Conservation (phyloP, 2,888 invertebrate genomes). For the Campoplex nolae region DNA sequence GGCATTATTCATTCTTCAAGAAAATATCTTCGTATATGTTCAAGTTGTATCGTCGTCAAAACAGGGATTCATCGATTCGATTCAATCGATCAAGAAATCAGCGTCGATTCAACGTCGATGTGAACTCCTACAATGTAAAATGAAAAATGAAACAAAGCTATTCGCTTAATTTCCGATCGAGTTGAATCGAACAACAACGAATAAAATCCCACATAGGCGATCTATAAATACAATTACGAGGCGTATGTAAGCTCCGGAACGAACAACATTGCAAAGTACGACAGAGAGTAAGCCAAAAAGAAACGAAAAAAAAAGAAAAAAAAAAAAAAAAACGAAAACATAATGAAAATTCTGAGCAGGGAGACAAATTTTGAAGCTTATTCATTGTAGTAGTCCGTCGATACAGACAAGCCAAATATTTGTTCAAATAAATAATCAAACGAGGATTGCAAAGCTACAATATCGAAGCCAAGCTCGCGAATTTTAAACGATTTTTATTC, state of each 20-base stretch:
- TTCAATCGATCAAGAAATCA: constrained; percentile 19
- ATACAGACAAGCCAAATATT: constrained; percentile 61
- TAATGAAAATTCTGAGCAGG: constrained; percentile 55
- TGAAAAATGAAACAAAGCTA: not conserved
- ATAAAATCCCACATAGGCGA: constrained; percentile 78
- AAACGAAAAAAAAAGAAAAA: constrained; percentile 51
- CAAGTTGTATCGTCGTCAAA: constrained; percentile 38
- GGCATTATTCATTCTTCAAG: constrained; percentile 13
- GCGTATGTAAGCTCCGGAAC: constrained; percentile 82
- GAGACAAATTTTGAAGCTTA: constrained; percentile 29
- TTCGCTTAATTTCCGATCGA: not conserved
- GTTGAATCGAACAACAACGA: constrained; percentile 17
- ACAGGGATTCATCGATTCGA: constrained; percentile 28
- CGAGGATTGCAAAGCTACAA: constrained; percentile 64
- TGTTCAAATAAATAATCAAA: not conserved
- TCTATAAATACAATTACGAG: constrained; percentile 84
- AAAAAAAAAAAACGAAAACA: constrained; percentile 44
- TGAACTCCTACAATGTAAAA: not conserved
- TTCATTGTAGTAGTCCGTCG: constrained; percentile 42
- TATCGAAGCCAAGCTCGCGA: constrained; percentile 60
- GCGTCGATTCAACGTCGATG: not conserved
- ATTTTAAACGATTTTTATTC: constrained; percentile 1
- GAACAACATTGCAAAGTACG: constrained; percentile 81
- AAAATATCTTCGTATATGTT: constrained; percentile 37
- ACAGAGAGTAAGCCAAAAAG: constrained; percentile 79